These are phyloP conservation scores for Melanotaenia maccullochi DNA, from an alignment of 2,797 vertebrate species.

Conservation along the genomic window DNA sequence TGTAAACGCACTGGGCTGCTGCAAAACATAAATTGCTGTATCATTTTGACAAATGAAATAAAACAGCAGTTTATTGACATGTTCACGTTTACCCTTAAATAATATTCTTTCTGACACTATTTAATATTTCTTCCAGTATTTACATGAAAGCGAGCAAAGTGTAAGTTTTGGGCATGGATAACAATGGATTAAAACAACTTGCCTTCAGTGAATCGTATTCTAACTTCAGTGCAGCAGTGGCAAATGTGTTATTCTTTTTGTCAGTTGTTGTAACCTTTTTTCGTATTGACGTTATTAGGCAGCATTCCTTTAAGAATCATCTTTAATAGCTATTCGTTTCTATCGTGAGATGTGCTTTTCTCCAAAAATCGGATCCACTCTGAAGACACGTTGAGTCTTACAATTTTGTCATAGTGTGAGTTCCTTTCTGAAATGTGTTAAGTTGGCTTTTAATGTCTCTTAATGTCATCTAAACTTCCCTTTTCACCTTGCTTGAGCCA, in stretches of 20 bases:
- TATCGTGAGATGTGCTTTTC: background rate
- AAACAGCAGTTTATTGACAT: background rate
- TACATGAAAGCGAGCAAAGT: background rate
- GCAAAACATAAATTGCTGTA: slow-evolving; percentile 49
- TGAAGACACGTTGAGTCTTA: background rate
- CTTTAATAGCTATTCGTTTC: background rate
- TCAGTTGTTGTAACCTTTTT: background rate
- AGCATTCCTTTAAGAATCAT: background rate
- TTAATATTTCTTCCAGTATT: background rate
- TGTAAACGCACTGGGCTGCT: slow-evolving; percentile 32
- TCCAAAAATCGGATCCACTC: background rate
- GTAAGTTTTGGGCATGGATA: background rate
- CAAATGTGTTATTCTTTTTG: background rate
- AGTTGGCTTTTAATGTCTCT: background rate
- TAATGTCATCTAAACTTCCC: no score
- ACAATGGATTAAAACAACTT: background rate
- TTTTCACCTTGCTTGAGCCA: background rate
- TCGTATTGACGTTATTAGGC: background rate
- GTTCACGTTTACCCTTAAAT: background rate
- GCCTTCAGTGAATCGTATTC: background rate
- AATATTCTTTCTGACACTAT: background rate
- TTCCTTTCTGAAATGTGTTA: background rate
- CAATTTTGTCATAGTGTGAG: background rate
- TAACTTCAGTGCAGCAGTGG: background rate
- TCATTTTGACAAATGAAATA: slow-evolving; percentile 50